Evolutionary conservation across 2,113 vertebrate genomes (phyloP), one percentile per base, ranked within the genome.

Genomic region (Morone chrysops): DNA sequence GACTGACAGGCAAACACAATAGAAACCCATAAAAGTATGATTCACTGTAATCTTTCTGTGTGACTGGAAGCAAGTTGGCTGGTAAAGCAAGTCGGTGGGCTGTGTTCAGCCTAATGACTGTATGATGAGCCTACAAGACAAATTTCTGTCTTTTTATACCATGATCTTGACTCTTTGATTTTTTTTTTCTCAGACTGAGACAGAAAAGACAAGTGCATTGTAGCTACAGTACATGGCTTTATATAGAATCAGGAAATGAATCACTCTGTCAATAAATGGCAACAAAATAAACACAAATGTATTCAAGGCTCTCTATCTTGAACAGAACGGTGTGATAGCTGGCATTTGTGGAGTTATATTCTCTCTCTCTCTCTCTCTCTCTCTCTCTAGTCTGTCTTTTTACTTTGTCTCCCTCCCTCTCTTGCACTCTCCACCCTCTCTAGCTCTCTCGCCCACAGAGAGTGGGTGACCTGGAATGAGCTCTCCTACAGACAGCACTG

Each of bases 171-270:
- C 59, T 82, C 66, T 66, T 83, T 31, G 31, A 31, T 31, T 48
- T 31, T 87, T 41, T 88, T 70, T 53, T 4, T 3, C 50, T 68
- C 86, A 70, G 84, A 86, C 65, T 67, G 45, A 88, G 71, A 76
- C 81, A 48, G 87, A 68, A 71, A 73, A 90, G 70, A 81, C 80
- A 60, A 31, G 17, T 25, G 61, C 82, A 72, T 80, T 87, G 85
- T 70, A 80, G 78, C 81, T 78, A 62, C 80, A 87, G 80, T 53
- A 53, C 77, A 69, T 45, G 67, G 78, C 84, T 93, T 93, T 92
- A 90, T 91, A 90, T 93, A 90, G 89, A 83, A 80, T 31, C 86
- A 81, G 91, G 91, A 93, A 93, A 89, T 92, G 89, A 93, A 89
- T 93, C 92, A 94, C 80, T 67, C 69, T 2, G 48, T 89, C 90